Evolutionary conservation across 2,113 vertebrate genomes (phyloP), one percentile per base, ranked within the genome.

Genomic region (Sorex fumeus): DNA sequence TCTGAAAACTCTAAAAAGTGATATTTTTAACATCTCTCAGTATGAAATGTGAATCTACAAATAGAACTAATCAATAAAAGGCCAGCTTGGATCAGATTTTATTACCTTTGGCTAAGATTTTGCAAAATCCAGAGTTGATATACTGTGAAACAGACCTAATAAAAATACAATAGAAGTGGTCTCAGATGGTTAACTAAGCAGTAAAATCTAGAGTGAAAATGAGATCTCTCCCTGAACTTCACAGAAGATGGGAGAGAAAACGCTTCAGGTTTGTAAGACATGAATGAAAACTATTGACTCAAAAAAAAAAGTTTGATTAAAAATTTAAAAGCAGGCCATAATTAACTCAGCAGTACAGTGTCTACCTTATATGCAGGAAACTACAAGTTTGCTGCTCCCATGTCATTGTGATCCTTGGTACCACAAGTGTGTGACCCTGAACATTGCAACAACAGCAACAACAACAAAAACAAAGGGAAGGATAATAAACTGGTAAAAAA

Each of bases 11-110:
- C 69, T 82, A 64, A 91, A 71, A 81, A n/a, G 18, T 66, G 40
- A 50, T 45, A 53, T 89, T 81, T 12, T 80, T 89, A 83, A 75
- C 18, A 64, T 74, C 7, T 93, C 30, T 12, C 25, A 76, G 23
- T 47, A 82, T 28, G 30, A 92, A 95, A 88, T 28, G 25, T 90
- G 64, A 90, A 43, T 84, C 43, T 80, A 93, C 30, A 93, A 93
- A 72, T 93, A 45, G 91, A 34, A 82, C 25, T 81, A 87, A 87
- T 87, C 71, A 91, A 70, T 80, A 69, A 78, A 77, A 86, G 8
- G 32, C 25, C 34, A 71, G 19, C 25, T 50, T 71, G 28, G 19
- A 25, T 87, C 69, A 75, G 47, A 82, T 93, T 87, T 57, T 62
- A 91, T 87, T 57, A 71, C 47, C 62, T 93, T 82, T 91, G 57